Base-by-base conservation (phyloP, 2,888 invertebrate genomes). In the Himalopsyche tibetana region DNA sequence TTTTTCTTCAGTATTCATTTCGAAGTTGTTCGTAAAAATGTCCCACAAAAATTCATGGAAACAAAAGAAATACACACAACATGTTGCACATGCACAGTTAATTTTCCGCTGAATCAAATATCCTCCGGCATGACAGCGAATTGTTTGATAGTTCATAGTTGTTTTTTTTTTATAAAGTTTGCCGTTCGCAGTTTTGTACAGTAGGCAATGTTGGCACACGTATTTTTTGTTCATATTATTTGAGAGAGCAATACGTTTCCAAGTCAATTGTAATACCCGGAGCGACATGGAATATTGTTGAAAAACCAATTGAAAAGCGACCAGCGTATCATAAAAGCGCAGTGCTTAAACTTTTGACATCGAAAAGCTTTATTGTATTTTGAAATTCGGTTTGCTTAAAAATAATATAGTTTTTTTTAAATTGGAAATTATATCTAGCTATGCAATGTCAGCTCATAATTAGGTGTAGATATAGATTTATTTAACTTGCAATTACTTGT, bases 51-150 rank as follows among this genome's bases (percentile, higher is more conserved):
- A 5, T 4, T 19, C 2, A 6, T 8, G 6, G 19, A 63, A 63
- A 63, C 63, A 63, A 63, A 19, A 28, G 63, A 63, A 63, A 63
- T 19, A n/a, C 19, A 56, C 2, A 9, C 19, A 56, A 56, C 63
- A 63, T 63, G 63, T 63, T 63, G 63, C 63, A 63, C 28, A n/a
- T 63, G 9, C 2, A 45, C 19, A 63, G 63, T 19, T 63, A n/a
- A 63, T 63, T 63, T 63, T 63, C 8, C 63, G 63, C 19, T 63
- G 63, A 19, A 63, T 63, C 63, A 28, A 63, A 63, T 63, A 63
- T 63, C 63, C 63, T 19, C 19, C 19, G 63, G 63, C 63, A 19
- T 63, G 63, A 19, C 19, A 63, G 63, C 19, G 63, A 19, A 63
- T 63, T 63, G 63, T 63, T 63, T 63, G 28, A 63, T 19, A 63